phyloP scores from a whole-genome alignment of 1,140 invertebrate species.

The Gonatopus flavifemur region DNA sequence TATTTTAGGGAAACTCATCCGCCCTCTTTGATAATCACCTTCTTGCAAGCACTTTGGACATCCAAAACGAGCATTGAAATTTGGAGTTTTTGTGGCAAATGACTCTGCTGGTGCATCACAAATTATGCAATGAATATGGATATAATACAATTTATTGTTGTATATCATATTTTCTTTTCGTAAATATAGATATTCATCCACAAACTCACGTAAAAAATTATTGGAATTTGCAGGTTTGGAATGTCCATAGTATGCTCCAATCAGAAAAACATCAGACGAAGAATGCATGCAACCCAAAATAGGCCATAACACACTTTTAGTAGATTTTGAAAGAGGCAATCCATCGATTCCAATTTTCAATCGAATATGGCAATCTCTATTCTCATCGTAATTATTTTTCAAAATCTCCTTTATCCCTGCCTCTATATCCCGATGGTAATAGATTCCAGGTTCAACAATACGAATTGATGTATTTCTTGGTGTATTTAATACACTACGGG shows the following conservation, averaged over 20 bases:
- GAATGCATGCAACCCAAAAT: constrained; percentile 28
- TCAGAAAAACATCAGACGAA: constrained; percentile 34
- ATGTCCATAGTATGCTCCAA: constrained; percentile 25
- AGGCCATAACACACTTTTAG: constrained; percentile 27
- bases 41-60: constrained; percentile 40
- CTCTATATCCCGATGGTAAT: no score
- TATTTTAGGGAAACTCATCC: constrained; percentile 30
- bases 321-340: constrained; percentile 23
- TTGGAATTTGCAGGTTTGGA: constrained; percentile 35
- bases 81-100: constrained; percentile 24
- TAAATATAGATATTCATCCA: constrained; percentile 31
- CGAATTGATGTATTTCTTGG: no score
- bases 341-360: no score
- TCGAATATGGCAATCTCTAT: no score
- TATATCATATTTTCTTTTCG: constrained; percentile 23
- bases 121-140: constrained; percentile 30
- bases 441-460: no score
- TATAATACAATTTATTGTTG: constrained; percentile 17
- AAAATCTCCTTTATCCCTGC: no score
- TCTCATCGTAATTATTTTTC: no score
- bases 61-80: constrained; percentile 19
- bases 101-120: constrained; percentile 34
- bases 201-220: constrained; percentile 35
- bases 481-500: no score
- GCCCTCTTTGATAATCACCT: constrained; percentile 23